Evolutionary conservation across 2,888 invertebrate species (phyloP).

Genomic region (Clitarchus hookeri): DNA sequence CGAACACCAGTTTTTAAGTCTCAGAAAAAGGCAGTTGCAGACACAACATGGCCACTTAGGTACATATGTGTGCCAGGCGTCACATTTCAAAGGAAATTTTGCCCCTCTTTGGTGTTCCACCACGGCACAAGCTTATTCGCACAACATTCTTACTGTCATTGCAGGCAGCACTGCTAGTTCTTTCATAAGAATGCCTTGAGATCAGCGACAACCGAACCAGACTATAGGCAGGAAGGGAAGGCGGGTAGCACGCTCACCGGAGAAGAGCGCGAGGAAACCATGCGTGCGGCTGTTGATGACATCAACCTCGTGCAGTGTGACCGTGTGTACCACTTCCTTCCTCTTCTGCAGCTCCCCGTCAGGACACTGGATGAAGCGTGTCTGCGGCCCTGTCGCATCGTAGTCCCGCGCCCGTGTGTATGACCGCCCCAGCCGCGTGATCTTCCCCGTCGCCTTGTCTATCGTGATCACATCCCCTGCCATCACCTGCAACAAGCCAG

Average conservation of each 20-base stretch:
- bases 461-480: slow-evolving; percentile 97
- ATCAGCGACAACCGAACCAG: too few relatives aligned
- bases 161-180: too few relatives aligned
- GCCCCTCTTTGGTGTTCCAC: too few relatives aligned
- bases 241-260: slow-evolving; percentile 64
- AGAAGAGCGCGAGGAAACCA: slow-evolving; percentile 95
- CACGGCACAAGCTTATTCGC: too few relatives aligned
- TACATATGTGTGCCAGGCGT: too few relatives aligned
- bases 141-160: too few relatives aligned
- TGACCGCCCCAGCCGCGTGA: slow-evolving; percentile 87
- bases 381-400: slow-evolving; percentile 87
- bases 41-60: too few relatives aligned
- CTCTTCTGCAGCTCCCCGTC: slow-evolving; percentile 98
- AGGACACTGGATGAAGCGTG: slow-evolving; percentile 95
- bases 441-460: slow-evolving; percentile 97
- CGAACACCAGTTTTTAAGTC: too few relatives aligned
- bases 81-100: too few relatives aligned
- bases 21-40: too few relatives aligned
- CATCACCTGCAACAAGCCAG: slow-evolving; percentile 63
- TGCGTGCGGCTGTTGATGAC: slow-evolving; percentile 98
- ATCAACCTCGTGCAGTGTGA: slow-evolving; percentile 98
- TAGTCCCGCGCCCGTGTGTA: slow-evolving; percentile 97
- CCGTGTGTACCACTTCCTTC: slow-evolving; percentile 97
- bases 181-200: too few relatives aligned
- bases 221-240: too few relatives aligned